Evolutionary conservation across 1,140 invertebrate genomes (phyloP), one percentile per base, ranked within the genome.

Genomic region (Drosophila murphyi): DNA sequence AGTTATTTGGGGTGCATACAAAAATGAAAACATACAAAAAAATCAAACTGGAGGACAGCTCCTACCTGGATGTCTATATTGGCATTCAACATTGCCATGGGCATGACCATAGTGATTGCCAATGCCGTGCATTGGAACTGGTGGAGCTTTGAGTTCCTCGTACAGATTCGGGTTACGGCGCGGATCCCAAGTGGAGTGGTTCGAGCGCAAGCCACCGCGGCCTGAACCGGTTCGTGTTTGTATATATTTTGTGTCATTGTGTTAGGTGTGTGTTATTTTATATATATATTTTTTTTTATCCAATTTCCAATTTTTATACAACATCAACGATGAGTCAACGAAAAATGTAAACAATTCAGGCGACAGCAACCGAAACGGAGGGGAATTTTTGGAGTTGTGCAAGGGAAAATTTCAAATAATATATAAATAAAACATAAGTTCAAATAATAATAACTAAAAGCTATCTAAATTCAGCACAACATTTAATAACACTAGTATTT

Each of bases 141-240:
- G 95, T 45, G 94, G 94, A n/a, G 92, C 86, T 90, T 94, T 94
- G 83, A 96, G 94, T 93, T 97, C 96, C 94, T 97, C 97, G 93
- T 97, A 97, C 57, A 92, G 78, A 93, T 97, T 96, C 91, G 97
- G 96, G 61, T 83, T 83, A 43, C 96, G 93, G 51, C 96, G 94
- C 54, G 96, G 96, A 93, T 97, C 96, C 97, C 96, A 97, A 85
- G 97, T 97, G 34, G 96, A 96, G 93, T 96, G 95, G 92, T 95
- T 95, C 50, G 94, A 93, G 79, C 95, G 94, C 92, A 91, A 70
- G 43, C 91, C 82, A 88, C 92, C 77, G 78, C 89, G 90, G 65
- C 90, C 92, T 92, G 72, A 60, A 71, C 73, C 48, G 41, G 51
- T 60, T 61, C 52, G 41, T 72, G 47, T 50, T 43, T 5, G 39